A percentile compares a stretch with the other conserved stretches of the same genome.
These are phyloP conservation scores for Enhydra lutris DNA, from an alignment of 2,113 vertebrate genomes.

Conservation along the genomic window DNA sequence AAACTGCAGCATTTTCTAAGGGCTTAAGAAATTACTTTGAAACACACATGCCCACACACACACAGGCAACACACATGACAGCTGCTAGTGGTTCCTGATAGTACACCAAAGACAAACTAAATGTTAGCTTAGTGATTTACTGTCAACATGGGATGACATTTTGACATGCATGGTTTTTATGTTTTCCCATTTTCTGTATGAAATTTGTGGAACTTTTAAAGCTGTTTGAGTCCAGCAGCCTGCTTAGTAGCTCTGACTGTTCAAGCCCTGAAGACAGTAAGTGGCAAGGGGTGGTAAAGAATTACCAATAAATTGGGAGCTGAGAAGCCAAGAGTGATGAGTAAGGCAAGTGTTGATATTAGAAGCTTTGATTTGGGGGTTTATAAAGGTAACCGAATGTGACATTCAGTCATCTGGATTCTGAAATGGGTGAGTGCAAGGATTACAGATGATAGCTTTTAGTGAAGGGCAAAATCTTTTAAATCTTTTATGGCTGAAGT, in stretches of 20 bases:
- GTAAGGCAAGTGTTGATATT: slow-evolving; percentile 67
- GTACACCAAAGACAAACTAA: slow-evolving; percentile 54
- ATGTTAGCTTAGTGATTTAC: slow-evolving; percentile 58
- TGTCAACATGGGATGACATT: slow-evolving; percentile 58
- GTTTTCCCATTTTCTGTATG: slow-evolving; percentile 55
- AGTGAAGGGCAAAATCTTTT: slow-evolving; percentile 71
- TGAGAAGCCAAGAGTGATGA: slow-evolving; percentile 66
- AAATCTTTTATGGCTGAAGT: slow-evolving; percentile 76
- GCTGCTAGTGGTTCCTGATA: background rate
- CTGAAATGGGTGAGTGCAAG: slow-evolving; percentile 61
- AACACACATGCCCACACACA: background rate
- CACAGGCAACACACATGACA: background rate
- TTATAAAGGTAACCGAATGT: slow-evolving; percentile 73
- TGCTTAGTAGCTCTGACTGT: slow-evolving; percentile 32
- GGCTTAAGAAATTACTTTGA: slow-evolving; percentile 57
- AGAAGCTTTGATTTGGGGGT: slow-evolving; percentile 72
- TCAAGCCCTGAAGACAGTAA: slow-evolving; percentile 50
- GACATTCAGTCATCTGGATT: slow-evolving; percentile 67
- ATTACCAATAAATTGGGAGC: slow-evolving; percentile 56
- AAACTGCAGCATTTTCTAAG: slow-evolving; percentile 52
- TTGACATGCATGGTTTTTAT: slow-evolving; percentile 68
- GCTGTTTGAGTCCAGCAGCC: slow-evolving; percentile 43
- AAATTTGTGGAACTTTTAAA: slow-evolving; percentile 71
- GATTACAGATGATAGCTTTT: slow-evolving; percentile 75
- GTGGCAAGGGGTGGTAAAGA: slow-evolving; percentile 60